Percentiles rank a stretch among this genome's conserved stretches.
Evolutionary conservation across 2,113 vertebrate genomes (phyloP).

Genomic region (Grammomys dolichurus): DNA sequence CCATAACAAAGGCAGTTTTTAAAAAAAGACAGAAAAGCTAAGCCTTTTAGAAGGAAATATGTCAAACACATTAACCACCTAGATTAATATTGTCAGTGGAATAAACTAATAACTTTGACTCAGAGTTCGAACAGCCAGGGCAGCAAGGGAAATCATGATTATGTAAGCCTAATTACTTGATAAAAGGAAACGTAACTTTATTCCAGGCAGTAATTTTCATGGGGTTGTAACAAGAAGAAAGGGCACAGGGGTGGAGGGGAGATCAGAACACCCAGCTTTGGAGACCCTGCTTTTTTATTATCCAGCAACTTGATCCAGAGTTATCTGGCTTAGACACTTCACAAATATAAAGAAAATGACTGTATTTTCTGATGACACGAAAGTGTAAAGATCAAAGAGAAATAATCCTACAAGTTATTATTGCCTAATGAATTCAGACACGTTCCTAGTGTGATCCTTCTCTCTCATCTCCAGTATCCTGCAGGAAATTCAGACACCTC

Average conservation of each 20-base stretch:
- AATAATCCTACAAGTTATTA: background rate
- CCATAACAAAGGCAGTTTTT: background rate
- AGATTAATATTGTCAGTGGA: constrained; percentile 22
- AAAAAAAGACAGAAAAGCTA: background rate
- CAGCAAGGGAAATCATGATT: background rate
- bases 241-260: background rate
- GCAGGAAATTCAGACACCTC: background rate
- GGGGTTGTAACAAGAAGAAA: background rate
- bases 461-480: background rate
- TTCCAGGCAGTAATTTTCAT: background rate
- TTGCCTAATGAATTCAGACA: no score
- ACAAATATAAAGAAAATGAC: background rate
- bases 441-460: background rate
- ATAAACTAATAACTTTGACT: constrained; percentile 21
- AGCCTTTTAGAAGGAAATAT: constrained; percentile 19
- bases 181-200: background rate
- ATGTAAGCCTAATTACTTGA: background rate
- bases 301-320: background rate
- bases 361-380: background rate
- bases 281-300: no score
- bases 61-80: background rate
- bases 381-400: background rate
- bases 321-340: background rate
- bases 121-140: background rate
- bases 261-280: no score